Conservation (phyloP, 2,888 invertebrate species). For the Brachypalpus laphriformis region DNA sequence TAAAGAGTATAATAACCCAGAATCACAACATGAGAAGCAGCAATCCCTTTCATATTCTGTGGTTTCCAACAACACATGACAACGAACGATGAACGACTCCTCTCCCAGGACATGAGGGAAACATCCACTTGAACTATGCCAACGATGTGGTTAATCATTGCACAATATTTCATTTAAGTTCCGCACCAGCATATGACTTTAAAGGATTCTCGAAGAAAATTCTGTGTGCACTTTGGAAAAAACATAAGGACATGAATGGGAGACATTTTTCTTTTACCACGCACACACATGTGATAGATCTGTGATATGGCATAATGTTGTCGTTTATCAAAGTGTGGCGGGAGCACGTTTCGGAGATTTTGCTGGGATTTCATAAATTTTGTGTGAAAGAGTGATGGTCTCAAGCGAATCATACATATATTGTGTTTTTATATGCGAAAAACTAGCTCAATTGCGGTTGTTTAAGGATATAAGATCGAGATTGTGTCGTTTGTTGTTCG, state of each 20-base stretch:
- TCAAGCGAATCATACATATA: too few relatives aligned
- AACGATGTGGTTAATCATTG: conserved; percentile 74
- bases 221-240: conserved; percentile 52
- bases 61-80: conserved; percentile 32
- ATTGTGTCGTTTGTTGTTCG: conserved; percentile 7
- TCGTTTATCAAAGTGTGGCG: conserved; percentile 65
- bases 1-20: conserved; percentile 63
- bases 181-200: conserved; percentile 49
- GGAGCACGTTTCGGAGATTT: conserved; percentile 69
- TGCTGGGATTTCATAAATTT: conserved; percentile 46
- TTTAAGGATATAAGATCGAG: conserved; percentile 16
- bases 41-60: neutral
- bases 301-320: conserved; percentile 70
- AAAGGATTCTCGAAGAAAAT: conserved; percentile 32
- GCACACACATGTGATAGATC: conserved; percentile 56
- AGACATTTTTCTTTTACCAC: conserved; percentile 61
- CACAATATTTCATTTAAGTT: conserved; percentile 71
- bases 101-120: conserved; percentile 60
- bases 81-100: conserved; percentile 39
- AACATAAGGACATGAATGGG: conserved; percentile 55
- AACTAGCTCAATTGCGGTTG: conserved; percentile 36
- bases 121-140: conserved; percentile 72
- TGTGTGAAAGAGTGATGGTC: conserved; percentile 33
- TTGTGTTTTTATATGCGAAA: neutral
- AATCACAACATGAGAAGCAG: conserved; percentile 17